Percentiles rank a stretch among this genome's conserved stretches.
Conservation (phyloP, 2,797 vertebrate species). For the Ctenopoma multispine region DNA sequence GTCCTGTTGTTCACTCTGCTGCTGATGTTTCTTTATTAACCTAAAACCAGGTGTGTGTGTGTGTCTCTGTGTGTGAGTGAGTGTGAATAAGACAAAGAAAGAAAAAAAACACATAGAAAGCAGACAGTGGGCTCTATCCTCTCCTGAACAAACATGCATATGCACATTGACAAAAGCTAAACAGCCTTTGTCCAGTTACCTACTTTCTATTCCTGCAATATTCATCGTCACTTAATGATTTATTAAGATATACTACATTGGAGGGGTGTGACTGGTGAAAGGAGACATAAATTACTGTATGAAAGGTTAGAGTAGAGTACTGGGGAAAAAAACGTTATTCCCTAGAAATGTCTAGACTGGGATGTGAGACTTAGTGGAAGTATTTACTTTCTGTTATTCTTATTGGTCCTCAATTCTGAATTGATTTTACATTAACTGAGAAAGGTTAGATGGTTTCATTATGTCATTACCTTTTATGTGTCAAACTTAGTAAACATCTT, state of each 20-base stretch:
- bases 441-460: constrained; percentile 50
- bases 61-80: no score
- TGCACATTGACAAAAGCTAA: neutral
- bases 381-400: constrained; percentile 34
- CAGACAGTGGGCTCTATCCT: constrained; percentile 2
- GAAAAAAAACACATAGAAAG: constrained; percentile 19
- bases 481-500: constrained; percentile 44
- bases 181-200: constrained; percentile 2
- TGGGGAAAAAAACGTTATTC: neutral
- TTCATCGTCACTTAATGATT: neutral
- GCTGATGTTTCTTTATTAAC: constrained; percentile 17
- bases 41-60: constrained; percentile 5
- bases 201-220: neutral
- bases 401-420: constrained; percentile 34
- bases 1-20: constrained; percentile 18
- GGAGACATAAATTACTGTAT: neutral
- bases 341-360: neutral
- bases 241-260: neutral
- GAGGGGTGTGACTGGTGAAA: neutral
- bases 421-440: constrained; percentile 38
- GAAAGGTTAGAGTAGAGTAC: neutral
- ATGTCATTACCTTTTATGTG: constrained; percentile 36
- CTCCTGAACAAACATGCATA: constrained; percentile 12
- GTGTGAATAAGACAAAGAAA: constrained; percentile 1
- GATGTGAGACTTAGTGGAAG: neutral